Conservation (phyloP, 2,888 invertebrate genomes). For the Syritta pipiens region DNA sequence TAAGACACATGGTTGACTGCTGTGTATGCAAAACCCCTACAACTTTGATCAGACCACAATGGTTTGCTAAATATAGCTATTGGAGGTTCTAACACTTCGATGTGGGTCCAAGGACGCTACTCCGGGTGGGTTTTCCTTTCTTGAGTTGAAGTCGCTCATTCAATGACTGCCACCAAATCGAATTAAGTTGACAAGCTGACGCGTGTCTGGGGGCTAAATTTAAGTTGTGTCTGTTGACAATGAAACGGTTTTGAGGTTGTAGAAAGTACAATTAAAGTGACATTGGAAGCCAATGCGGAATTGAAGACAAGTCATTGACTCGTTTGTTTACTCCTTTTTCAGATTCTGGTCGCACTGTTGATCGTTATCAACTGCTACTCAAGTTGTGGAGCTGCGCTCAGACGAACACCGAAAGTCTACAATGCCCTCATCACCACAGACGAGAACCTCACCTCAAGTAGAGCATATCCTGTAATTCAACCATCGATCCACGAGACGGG, state of each 20-base stretch:
- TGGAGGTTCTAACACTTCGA: constrained; percentile 7
- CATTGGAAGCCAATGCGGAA: background rate
- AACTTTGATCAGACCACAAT: constrained; percentile 4
- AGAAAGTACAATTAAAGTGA: background rate
- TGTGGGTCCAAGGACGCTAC: constrained; percentile 28
- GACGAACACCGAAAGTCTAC: constrained; percentile 87
- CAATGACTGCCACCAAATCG: constrained; percentile 18
- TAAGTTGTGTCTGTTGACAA: constrained; percentile 26
- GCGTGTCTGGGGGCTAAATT: constrained; percentile 17
- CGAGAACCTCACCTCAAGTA: constrained; percentile 87
- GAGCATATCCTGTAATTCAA: constrained; percentile 87
- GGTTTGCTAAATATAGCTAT: constrained; percentile 13
- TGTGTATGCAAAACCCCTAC: constrained; percentile 25
- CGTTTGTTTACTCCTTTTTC: constrained; percentile 20
- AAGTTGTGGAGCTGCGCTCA: constrained; percentile 70
- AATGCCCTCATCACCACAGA: constrained; percentile 89
- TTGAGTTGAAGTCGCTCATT: constrained; percentile 15
- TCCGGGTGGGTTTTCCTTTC: constrained; percentile 12
- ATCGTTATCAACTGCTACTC: constrained; percentile 64
- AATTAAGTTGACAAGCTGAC: background rate
- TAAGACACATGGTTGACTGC: constrained; percentile 13
- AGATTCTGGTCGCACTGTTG: constrained; percentile 72
- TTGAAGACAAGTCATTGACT: constrained; percentile 22
- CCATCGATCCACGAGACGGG: constrained; percentile 85
- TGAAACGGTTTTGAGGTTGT: constrained; percentile 12